phyloP scores from a whole-genome alignment of 2,113 vertebrate genomes.

The Urocynchramus pylzowi region DNA sequence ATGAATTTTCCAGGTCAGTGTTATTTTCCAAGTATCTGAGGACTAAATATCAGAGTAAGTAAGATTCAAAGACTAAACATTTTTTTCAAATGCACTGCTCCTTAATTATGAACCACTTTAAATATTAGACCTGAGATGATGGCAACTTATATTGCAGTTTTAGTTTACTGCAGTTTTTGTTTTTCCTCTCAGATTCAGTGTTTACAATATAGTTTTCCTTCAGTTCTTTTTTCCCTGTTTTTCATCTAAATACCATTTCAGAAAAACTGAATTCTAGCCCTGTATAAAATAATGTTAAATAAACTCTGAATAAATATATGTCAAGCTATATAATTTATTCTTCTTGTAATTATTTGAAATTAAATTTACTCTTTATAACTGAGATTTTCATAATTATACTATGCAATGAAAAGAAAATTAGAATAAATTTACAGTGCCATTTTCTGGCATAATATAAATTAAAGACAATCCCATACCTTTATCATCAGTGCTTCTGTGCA shows the following conservation, averaged over 20 bases:
- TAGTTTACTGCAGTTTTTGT: neutral
- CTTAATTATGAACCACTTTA: neutral
- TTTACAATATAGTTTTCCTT: neutral
- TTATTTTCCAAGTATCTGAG: slow-evolving; percentile 84
- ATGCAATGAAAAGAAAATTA: neutral
- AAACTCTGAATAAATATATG: neutral
- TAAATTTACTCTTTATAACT: neutral
- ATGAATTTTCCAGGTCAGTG: slow-evolving; percentile 72
- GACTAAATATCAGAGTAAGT: slow-evolving; percentile 66
- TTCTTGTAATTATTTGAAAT: neutral
- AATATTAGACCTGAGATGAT: neutral
- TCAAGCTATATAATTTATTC: neutral
- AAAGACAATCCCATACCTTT: slow-evolving; percentile 70
- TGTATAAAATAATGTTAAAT: neutral
- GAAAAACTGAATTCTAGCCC: neutral
- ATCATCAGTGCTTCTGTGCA: slow-evolving; percentile 74
- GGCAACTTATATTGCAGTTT: neutral
- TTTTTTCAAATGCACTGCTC: neutral
- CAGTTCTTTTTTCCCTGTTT: neutral
- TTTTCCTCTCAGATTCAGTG: neutral
- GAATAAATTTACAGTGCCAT: neutral
- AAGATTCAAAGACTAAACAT: neutral
- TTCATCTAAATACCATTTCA: neutral
- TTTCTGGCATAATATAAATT: neutral
- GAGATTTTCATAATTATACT: neutral